Percentiles rank a stretch among this genome's conserved stretches.
Conservation (phyloP, 2,113 vertebrate species). For the Illadopsis cleaveri region DNA sequence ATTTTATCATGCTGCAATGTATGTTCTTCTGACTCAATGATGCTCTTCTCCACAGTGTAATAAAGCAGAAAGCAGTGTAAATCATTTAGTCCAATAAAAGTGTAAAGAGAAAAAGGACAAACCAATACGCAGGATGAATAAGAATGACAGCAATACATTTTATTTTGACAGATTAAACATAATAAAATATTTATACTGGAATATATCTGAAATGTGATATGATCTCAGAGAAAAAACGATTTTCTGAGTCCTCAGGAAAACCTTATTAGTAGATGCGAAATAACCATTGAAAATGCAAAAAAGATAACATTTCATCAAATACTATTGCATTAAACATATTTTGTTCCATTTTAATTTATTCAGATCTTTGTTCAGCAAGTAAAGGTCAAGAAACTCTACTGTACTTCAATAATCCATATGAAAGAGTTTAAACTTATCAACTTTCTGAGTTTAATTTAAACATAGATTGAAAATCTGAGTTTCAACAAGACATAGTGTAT, state of each 20-base stretch:
- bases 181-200: conserved; percentile 68
- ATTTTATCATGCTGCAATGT: conserved; percentile 58
- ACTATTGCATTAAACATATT: not conserved
- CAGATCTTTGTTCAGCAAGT: not conserved
- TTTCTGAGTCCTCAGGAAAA: conserved; percentile 15
- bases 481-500: not conserved
- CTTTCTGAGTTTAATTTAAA: not conserved
- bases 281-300: not conserved
- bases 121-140: conserved; percentile 46
- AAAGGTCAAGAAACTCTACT: not conserved
- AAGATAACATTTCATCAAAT: not conserved
- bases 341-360: not conserved
- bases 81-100: conserved; percentile 52
- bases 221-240: conserved; percentile 27
- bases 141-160: conserved; percentile 62
- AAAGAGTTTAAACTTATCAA: not conserved
- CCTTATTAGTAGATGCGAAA: not conserved
- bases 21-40: conserved; percentile 67
- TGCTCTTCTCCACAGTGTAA: conserved; percentile 53
- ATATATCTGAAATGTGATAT: conserved; percentile 52
- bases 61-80: conserved; percentile 59
- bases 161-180: conserved; percentile 67
- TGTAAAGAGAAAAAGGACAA: conserved; percentile 69
- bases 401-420: not conserved
- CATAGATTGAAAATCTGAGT: not conserved